phyloP scores from a whole-genome alignment of 1,140 invertebrate species.

The Psilanteris sp. region DNA sequence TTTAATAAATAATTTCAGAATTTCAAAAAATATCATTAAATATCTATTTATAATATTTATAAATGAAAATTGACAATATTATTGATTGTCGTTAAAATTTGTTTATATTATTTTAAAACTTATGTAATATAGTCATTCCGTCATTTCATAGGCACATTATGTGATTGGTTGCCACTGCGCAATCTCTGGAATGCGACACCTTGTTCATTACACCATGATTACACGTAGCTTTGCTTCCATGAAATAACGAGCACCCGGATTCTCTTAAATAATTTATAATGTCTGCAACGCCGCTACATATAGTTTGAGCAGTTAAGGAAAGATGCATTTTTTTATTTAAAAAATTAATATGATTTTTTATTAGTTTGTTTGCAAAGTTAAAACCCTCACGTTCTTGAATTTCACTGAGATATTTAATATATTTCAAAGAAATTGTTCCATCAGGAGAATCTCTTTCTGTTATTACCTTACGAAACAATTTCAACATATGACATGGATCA shows the following conservation, averaged over 20 bases:
- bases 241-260: conserved; percentile 1
- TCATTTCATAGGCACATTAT: too few relatives aligned
- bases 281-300: conserved; percentile 19
- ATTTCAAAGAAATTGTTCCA: conserved; percentile 12
- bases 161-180: too few relatives aligned
- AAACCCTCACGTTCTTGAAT: conserved; percentile 2
- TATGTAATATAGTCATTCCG: too few relatives aligned
- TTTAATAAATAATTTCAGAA: too few relatives aligned
- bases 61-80: too few relatives aligned
- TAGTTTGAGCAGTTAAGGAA: background rate
- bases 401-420: conserved; percentile 2
- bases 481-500: conserved; percentile 31
- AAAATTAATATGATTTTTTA: conserved; percentile 5
- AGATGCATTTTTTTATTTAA: conserved; percentile 13
- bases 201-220: too few relatives aligned
- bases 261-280: conserved; percentile 17
- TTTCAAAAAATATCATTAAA: too few relatives aligned
- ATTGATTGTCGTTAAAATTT: too few relatives aligned
- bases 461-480: conserved; percentile 2
- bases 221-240: conserved; percentile 9
- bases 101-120: too few relatives aligned
- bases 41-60: too few relatives aligned
- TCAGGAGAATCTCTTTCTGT: background rate
- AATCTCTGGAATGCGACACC: too few relatives aligned
- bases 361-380: conserved; percentile 9